Percentiles rank a stretch among this genome's conserved stretches.
phyloP scores from a whole-genome alignment of 2,888 invertebrate genomes.

The Volucella zonaria region DNA sequence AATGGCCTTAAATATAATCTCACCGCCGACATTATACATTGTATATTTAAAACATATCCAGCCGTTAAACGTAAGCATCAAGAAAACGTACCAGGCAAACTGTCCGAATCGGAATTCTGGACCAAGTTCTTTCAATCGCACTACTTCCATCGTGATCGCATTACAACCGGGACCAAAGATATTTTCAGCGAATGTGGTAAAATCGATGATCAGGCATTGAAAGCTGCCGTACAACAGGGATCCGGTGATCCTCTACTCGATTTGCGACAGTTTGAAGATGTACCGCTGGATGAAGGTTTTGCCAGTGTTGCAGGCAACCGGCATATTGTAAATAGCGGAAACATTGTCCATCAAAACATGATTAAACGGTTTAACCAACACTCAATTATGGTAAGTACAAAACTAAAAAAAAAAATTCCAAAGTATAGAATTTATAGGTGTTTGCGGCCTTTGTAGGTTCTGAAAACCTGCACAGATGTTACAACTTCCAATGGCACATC shows the following conservation, averaged over 20 bases:
- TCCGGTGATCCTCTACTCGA: constrained; percentile 93
- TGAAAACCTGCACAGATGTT: constrained; percentile 86
- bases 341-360: constrained; percentile 93
- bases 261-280: constrained; percentile 91
- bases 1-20: constrained; percentile 98
- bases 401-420: background rate
- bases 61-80: constrained; percentile 98
- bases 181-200: constrained; percentile 98
- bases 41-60: constrained; percentile 99
- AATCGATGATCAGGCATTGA: constrained; percentile 93
- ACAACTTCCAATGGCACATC: constrained; percentile 69
- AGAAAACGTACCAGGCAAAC: constrained; percentile 97
- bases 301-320: constrained; percentile 83
- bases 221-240: constrained; percentile 89
- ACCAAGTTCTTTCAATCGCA: constrained; percentile 99
- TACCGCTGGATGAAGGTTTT: constrained; percentile 86
- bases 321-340: constrained; percentile 83
- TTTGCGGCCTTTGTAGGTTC: constrained; percentile 83
- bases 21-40: constrained; percentile 97
- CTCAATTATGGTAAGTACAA: constrained; percentile 92
- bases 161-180: constrained; percentile 95
- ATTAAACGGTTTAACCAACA: constrained; percentile 98
- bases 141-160: constrained; percentile 97
- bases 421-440: background rate
- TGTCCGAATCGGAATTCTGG: constrained; percentile 99